Evolutionary conservation across 2,888 invertebrate species (phyloP).

Genomic region (Drosophila ustulata): DNA sequence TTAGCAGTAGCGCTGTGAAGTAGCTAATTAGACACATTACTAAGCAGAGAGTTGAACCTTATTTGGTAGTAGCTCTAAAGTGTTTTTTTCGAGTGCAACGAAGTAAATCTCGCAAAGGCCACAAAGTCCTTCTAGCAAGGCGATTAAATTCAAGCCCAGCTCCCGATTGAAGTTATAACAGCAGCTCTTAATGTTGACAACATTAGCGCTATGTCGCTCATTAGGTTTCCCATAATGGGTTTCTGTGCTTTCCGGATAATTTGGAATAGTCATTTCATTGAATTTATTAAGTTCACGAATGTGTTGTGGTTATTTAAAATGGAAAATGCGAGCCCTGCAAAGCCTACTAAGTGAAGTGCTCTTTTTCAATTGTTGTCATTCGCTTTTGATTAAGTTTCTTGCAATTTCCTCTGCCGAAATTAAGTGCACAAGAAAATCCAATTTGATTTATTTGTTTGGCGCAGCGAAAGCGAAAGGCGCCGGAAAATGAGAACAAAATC

Average conservation of each 20-base stretch:
- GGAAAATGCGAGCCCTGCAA: not conserved
- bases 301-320: constrained; percentile 4
- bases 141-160: constrained; percentile 56
- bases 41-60: not conserved
- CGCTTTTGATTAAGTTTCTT: constrained; percentile 61
- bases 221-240: not conserved
- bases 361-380: constrained; percentile 27
- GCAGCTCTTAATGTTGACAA: constrained; percentile 34
- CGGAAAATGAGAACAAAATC: constrained; percentile 60
- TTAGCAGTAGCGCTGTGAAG: constrained; percentile 21
- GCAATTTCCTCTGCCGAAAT: constrained; percentile 61
- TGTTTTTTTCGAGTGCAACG: not conserved
- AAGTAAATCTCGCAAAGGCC: constrained; percentile 25
- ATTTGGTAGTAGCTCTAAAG: not conserved
- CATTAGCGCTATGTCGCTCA: not conserved
- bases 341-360: constrained; percentile 25
- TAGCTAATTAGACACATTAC: constrained; percentile 13
- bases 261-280: constrained; percentile 50
- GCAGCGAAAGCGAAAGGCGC: constrained; percentile 48
- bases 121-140: constrained; percentile 23
- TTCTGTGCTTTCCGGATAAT: constrained; percentile 28
- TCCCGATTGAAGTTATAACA: constrained; percentile 43
- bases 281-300: constrained; percentile 11
- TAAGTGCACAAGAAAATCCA: constrained; percentile 77
- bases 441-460: constrained; percentile 77